Evolutionary conservation across 53 echinoderm and acorn worm species (phyloP), one percentile per base, ranked within the genome.

Genomic region (Paelopatides confundens): DNA sequence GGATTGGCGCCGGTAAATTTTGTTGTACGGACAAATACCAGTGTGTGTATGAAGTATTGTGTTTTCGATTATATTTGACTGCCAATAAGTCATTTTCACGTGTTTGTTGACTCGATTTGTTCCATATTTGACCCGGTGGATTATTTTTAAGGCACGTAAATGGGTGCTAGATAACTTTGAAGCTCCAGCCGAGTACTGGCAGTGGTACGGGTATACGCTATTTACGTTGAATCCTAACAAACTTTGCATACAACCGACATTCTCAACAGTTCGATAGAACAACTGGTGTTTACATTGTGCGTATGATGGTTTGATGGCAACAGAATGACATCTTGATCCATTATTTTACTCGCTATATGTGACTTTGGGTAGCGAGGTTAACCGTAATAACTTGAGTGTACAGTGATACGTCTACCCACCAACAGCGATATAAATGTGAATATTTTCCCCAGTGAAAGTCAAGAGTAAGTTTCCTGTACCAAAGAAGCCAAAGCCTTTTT

Each of bases 1-100:
- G 28, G 40, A 40, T 74, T 74, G 74, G 74, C 74, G 74, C 74
- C 74, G 74, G 74, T 74, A 46, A 74, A n/a, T 40, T 40, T 39
- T 27, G 43, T 74, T 74, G 35, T 26, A 74, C 38, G 74, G 28
- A 21, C 37, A 39, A 74, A 46, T 39, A 43, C 74, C 35, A 21
- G 4, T 35, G 35, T 40, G 26, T 74, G 6, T 21, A 12, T 40
- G 40, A 74, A 39, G 13, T 9, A 6, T 39, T 33, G 4, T n/a
- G 74, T 23, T 74, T 37, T 58, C 24, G 6, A 58, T 15, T 58
- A 58, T 21, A 5, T n/a, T 58, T 58, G n/a, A 58, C 58, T 58
- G 5, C 58, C 58, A 58, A 58, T 58, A 58, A 58, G 58, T 58
- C 58, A 58, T 23, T 58, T 21, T 58, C 24, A 58, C n/a, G 21